Evolutionary conservation across 2,797 vertebrate species (phyloP).

Genomic region (Trichosurus vulpecula): DNA sequence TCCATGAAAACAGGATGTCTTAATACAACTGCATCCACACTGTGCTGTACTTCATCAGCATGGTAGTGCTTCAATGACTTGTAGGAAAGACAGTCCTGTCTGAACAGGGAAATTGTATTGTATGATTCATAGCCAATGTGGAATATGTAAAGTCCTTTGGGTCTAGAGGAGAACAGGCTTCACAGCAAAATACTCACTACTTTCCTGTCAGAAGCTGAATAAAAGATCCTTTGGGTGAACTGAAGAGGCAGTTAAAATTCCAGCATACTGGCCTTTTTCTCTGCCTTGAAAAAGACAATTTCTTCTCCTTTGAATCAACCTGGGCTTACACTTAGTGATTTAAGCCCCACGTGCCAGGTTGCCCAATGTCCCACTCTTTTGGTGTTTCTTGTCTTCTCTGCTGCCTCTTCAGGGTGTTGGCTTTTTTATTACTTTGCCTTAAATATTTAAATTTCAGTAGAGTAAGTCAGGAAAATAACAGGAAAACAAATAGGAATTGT

Average conservation of each 20-base stretch:
- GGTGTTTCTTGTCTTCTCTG: neutral
- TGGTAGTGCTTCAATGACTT: neutral
- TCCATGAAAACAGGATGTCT: conserved; percentile 9
- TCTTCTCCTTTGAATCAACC: conserved; percentile 49
- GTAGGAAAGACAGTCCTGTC: neutral
- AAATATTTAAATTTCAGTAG: conserved; percentile 21
- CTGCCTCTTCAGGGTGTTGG: neutral
- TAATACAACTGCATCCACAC: conserved; percentile 35
- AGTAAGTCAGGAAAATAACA: neutral
- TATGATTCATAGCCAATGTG: conserved; percentile 11
- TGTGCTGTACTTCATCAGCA: neutral
- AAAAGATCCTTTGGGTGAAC: conserved; percentile 37
- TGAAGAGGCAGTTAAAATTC: conserved; percentile 49
- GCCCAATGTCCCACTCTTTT: conserved; percentile 3
- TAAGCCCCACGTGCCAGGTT: neutral
- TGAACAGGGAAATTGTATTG: conserved; percentile 22
- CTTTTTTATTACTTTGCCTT: neutral
- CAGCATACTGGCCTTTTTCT: conserved; percentile 29
- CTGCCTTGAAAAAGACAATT: conserved; percentile 12
- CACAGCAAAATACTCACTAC: conserved; percentile 9
- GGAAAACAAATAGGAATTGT: neutral
- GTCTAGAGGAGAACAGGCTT: neutral
- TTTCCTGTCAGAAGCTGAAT: conserved; percentile 32
- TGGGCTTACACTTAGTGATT: neutral
- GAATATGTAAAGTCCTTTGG: conserved; percentile 19